Conservation (phyloP, 1,140 invertebrate species). For the Eriocheir sinensis region DNA sequence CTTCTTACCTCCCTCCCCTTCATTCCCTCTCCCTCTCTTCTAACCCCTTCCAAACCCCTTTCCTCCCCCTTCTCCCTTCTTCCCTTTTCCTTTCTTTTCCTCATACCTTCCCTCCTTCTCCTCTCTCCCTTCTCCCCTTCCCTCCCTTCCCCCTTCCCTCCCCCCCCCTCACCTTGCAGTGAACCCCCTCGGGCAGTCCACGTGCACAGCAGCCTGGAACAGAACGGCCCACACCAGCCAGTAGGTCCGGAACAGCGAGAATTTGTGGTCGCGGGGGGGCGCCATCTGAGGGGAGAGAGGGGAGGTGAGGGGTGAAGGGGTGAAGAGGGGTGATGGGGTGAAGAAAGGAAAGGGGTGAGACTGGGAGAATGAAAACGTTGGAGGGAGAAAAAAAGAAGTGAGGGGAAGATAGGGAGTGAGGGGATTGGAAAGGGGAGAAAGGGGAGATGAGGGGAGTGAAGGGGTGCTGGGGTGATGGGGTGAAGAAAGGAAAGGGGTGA, state of each 20-base stretch:
- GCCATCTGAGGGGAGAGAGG: conserved; percentile 73
- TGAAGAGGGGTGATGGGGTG: neutral
- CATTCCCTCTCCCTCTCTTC: neutral
- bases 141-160: neutral
- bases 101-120: neutral
- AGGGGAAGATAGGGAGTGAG: neutral
- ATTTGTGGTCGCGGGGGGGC: conserved; percentile 85
- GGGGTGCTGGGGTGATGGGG: neutral
- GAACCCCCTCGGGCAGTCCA: conserved; percentile 96
- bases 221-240: conserved; percentile 99
- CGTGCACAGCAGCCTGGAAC: conserved; percentile 97
- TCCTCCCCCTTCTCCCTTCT: neutral
- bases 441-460: neutral
- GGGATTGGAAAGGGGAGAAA: neutral
- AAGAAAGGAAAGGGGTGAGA: neutral
- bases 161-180: conserved; percentile 86
- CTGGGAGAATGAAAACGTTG: neutral
- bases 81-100: neutral
- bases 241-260: conserved; percentile 97
- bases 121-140: neutral
- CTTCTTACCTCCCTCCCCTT: neutral
- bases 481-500: neutral
- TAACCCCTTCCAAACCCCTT: neutral
- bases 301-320: neutral
- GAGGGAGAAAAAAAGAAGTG: too few relatives aligned